Evolutionary conservation across 2,888 invertebrate genomes (phyloP).

Genomic region (Esperia sulphurella): DNA sequence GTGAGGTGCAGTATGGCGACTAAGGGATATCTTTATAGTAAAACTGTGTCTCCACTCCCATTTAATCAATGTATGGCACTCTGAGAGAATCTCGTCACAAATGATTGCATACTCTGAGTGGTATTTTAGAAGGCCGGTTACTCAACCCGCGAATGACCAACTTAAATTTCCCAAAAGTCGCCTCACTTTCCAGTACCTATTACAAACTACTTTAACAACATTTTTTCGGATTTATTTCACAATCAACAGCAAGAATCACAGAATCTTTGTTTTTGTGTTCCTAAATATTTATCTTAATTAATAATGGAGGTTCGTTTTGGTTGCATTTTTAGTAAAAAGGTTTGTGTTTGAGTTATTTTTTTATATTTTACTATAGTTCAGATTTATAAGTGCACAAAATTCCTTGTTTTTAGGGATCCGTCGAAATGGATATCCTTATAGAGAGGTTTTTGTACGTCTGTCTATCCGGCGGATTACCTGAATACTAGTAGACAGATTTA

Average conservation of each 20-base stretch:
- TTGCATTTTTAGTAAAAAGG: neutral
- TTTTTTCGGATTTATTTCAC: slow-evolving; percentile 17
- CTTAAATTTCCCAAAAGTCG: slow-evolving; percentile 10
- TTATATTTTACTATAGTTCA: neutral
- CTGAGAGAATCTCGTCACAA: no score
- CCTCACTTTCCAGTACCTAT: slow-evolving; percentile 13
- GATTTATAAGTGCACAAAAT: slow-evolving; percentile 2
- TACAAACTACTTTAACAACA: slow-evolving; percentile 28
- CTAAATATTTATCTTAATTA: neutral
- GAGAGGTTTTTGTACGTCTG: no score
- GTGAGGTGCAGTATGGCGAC: slow-evolving; percentile 1
- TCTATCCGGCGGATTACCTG: no score
- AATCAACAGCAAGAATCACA: slow-evolving; percentile 40
- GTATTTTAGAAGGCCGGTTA: no score
- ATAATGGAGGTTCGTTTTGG: no score
- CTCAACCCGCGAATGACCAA: no score
- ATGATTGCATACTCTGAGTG: no score
- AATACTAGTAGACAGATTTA: no score
- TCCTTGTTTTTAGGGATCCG: slow-evolving; percentile 1
- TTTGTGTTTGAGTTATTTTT: neutral
- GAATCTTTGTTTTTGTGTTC: slow-evolving; percentile 19
- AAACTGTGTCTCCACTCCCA: no score
- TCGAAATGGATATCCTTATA: no score
- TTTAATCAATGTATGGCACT: no score
- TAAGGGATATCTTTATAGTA: neutral